Evolutionary conservation across 2,113 vertebrate genomes (phyloP).

Genomic region (Sorex fumeus): DNA sequence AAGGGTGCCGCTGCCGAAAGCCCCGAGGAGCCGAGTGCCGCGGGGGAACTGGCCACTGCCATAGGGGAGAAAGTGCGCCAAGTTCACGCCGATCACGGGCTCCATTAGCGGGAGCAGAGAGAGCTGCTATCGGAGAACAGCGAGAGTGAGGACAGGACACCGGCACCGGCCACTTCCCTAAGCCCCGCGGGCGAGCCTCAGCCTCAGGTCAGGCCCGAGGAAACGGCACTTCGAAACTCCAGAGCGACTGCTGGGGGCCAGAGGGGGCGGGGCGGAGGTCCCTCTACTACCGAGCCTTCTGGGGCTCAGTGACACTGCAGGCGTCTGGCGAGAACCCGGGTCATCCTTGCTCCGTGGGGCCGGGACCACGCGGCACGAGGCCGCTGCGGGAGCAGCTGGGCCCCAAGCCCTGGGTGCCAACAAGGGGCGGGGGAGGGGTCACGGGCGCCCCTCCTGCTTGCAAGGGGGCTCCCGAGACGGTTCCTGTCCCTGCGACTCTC

Average conservation of each 20-base stretch:
- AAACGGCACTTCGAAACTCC: conserved; percentile 52
- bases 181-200: conserved; percentile 69
- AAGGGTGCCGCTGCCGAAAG: conserved; percentile 95
- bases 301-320: background rate
- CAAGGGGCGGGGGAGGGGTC: no score
- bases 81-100: conserved; percentile 95
- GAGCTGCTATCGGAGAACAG: conserved; percentile 91
- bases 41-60: conserved; percentile 93
- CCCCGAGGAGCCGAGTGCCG: conserved; percentile 94
- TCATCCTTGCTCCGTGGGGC: no score
- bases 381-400: no score
- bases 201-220: conserved; percentile 57
- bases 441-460: no score
- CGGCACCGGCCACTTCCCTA: conserved; percentile 71
- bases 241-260: conserved; percentile 33
- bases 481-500: no score
- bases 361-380: no score
- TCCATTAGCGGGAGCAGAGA: conserved; percentile 97
- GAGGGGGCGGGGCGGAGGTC: background rate
- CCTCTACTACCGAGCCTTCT: background rate
- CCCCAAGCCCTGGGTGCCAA: no score
- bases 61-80: conserved; percentile 96
- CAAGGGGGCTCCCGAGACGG: no score
- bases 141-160: conserved; percentile 77
- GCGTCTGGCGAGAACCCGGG: background rate